phyloP scores from a whole-genome alignment of 2,113 vertebrate species.

The Sterrhoptilus dennistouni region DNA sequence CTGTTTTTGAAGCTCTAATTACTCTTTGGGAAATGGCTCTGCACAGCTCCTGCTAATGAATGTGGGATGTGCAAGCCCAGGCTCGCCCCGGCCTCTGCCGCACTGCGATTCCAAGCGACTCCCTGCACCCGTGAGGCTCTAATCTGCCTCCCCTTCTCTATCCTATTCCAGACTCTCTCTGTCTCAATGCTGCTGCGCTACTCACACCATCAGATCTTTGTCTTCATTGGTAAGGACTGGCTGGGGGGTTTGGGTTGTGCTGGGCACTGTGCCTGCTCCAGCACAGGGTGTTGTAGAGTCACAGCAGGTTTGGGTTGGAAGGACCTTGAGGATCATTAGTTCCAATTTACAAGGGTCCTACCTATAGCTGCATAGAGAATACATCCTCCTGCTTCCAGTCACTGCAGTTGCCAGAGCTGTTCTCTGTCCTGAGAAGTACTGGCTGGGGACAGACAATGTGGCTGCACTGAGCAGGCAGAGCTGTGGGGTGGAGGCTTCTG shows the following conservation, averaged over 20 bases:
- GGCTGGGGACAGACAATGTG: neutral
- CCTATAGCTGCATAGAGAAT: neutral
- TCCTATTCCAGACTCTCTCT: conserved; percentile 83
- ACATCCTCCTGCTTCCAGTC: neutral
- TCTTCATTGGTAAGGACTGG: conserved; percentile 90
- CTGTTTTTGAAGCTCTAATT: neutral
- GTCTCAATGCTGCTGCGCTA: conserved; percentile 97
- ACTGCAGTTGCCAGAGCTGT: accelerated
- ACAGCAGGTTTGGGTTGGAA: neutral
- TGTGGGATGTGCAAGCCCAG: neutral
- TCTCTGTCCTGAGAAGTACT: neutral
- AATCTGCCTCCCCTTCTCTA: neutral
- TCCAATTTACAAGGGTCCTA: neutral
- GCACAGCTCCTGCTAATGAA: neutral
- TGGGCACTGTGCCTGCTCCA: neutral
- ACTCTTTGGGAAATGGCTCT: neutral
- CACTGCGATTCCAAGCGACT: neutral
- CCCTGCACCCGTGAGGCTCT: neutral
- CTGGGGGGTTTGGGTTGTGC: neutral
- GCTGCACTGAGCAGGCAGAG: too few relatives aligned
- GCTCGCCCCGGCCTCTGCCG: neutral
- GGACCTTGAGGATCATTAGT: neutral
- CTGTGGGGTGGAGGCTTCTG: neutral
- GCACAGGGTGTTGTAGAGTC: accelerated
- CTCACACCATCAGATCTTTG: conserved; percentile 98